These are phyloP conservation scores for Sapayoa aenigma DNA, from an alignment of 2,113 vertebrate genomes.

Conservation along the genomic window DNA sequence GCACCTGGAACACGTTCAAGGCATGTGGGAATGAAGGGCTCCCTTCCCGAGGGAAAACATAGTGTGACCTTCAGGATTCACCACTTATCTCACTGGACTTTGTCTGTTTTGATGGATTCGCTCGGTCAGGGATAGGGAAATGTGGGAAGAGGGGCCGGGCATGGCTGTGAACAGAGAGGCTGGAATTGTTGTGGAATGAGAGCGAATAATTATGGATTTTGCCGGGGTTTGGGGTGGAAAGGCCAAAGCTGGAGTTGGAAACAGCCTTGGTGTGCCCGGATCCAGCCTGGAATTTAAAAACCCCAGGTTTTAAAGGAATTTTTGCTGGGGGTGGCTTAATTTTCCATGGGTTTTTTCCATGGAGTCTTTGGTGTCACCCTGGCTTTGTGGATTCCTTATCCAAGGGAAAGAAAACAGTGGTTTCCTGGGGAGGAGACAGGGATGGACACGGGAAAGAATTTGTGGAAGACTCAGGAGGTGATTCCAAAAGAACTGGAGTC, in stretches of 20 bases:
- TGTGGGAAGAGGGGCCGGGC: neutral
- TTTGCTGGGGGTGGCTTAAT: neutral
- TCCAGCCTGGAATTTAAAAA: neutral
- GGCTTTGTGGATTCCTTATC: neutral
- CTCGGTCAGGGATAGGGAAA: neutral
- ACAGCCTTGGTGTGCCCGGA: accelerated
- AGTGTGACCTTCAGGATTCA: neutral
- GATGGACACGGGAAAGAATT: neutral
- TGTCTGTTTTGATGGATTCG: neutral
- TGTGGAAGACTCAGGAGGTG: neutral
- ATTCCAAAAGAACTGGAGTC: neutral
- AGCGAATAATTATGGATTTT: accelerated
- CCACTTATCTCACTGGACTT: conserved; percentile 32
- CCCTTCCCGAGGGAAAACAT: neutral
- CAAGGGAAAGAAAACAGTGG: neutral
- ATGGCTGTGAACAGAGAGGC: neutral
- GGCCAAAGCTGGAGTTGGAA: neutral
- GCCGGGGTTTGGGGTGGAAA: neutral
- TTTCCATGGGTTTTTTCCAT: neutral
- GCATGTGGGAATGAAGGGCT: neutral
- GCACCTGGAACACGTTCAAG: accelerated
- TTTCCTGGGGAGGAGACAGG: neutral
- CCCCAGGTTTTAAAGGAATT: neutral
- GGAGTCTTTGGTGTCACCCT: neutral
- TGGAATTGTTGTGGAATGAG: neutral